Conservation (phyloP, 2,888 invertebrate species). For the Luperina testacea region DNA sequence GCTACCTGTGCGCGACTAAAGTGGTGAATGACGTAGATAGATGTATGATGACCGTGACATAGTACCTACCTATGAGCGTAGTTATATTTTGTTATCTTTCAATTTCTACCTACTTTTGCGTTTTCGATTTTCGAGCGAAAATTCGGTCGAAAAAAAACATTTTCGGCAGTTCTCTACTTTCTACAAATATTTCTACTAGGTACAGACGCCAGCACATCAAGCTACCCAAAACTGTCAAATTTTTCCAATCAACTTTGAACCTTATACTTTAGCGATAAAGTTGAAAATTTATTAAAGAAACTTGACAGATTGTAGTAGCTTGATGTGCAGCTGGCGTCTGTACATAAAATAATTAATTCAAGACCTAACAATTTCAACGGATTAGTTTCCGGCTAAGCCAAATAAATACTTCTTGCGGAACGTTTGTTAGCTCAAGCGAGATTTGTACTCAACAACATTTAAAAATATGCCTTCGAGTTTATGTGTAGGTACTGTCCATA, state of each 20-base stretch:
- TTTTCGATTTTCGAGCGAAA: not conserved
- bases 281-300: too few species aligned
- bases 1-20: slow-evolving; percentile 20
- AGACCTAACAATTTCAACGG: not conserved
- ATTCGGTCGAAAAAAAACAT: not conserved
- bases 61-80: not conserved
- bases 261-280: too few species aligned
- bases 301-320: too few species aligned
- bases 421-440: too few species aligned
- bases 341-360: not conserved
- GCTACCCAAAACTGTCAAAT: too few species aligned
- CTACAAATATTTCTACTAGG: not conserved
- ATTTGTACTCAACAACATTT: not conserved
- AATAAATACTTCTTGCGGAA: not conserved
- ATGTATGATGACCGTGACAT: slow-evolving; percentile 22
- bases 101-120: slow-evolving; percentile 6
- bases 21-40: slow-evolving; percentile 18
- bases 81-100: slow-evolving; percentile 13
- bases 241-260: too few species aligned
- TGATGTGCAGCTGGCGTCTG: too few species aligned
- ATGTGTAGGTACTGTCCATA: not conserved
- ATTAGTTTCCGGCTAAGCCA: not conserved
- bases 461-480: not conserved
- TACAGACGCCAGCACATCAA: too few species aligned
- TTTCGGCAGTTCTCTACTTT: not conserved